phyloP scores from a whole-genome alignment of 2,113 vertebrate genomes.

The Mesocricetus auratus region DNA sequence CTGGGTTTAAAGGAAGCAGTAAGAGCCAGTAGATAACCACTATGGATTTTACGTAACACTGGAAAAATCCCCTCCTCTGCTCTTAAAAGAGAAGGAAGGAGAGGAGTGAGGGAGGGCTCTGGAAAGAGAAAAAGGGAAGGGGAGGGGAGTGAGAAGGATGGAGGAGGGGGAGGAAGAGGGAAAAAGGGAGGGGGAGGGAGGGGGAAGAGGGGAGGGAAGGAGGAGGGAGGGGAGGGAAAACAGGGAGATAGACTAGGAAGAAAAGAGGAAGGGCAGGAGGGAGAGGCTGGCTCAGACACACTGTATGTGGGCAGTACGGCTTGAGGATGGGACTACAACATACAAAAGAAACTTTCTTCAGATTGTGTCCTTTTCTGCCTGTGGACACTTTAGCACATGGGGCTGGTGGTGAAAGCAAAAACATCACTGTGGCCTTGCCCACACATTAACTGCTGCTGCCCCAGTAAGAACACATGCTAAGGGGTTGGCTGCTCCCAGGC shows the following conservation, averaged over 20 bases:
- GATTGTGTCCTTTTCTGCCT: background rate
- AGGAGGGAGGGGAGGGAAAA: background rate
- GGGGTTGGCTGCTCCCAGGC: background rate
- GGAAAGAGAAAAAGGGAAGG: background rate
- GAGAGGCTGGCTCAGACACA: background rate
- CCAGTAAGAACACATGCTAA: background rate
- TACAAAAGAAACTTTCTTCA: background rate
- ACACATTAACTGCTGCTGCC: background rate
- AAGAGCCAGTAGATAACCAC: background rate
- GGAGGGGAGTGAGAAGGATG: background rate
- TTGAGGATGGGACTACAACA: background rate
- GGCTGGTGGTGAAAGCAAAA: background rate
- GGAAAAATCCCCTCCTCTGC: background rate
- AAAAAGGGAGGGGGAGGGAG: background rate
- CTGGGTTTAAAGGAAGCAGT: accelerated
- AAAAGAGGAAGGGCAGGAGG: background rate
- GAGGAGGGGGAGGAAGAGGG: background rate
- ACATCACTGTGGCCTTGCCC: background rate
- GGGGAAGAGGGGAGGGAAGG: too few relatives aligned
- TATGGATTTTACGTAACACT: background rate
- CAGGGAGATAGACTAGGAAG: background rate
- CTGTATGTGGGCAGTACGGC: background rate
- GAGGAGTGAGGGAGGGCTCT: background rate
- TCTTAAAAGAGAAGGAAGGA: too few relatives aligned
- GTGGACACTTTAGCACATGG: background rate